Percentiles rank a stretch among this genome's conserved stretches.
These are phyloP conservation scores for Epizoanthus rinbou DNA, from an alignment of 92 coral and sea anemone genomes.

Conservation along the genomic window DNA sequence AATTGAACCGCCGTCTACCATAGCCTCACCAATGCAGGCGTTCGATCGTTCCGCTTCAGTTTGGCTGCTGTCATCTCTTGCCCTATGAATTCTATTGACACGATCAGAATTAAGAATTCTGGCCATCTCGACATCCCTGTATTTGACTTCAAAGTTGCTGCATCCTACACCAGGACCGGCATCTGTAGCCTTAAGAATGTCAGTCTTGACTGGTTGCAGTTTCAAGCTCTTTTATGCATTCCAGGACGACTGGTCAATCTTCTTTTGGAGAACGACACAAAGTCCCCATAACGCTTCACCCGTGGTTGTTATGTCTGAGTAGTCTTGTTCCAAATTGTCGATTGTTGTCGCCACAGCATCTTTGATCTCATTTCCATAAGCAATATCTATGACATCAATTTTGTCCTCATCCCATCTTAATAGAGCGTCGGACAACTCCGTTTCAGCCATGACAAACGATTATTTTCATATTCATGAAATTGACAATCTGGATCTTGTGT, in stretches of 20 bases:
- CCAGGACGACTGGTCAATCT: constrained; percentile 44
- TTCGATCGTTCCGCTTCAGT: constrained; percentile 68
- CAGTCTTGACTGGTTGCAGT: constrained; percentile 48
- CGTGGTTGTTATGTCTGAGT: constrained; percentile 33
- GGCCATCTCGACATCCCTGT: constrained; percentile 60
- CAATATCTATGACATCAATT: constrained; percentile 31
- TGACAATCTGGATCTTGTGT: constrained; percentile 45
- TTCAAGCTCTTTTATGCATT: constrained; percentile 23
- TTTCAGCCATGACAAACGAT: constrained; percentile 46
- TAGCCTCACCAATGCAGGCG: constrained; percentile 61
- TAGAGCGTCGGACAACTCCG: constrained; percentile 45
- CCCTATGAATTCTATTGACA: constrained; percentile 48
- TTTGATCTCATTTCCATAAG: constrained; percentile 54
- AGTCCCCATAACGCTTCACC: constrained; percentile 45
- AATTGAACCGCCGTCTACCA: constrained; percentile 55
- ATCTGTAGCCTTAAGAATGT: constrained; percentile 49
- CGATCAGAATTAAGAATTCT: constrained; percentile 62
- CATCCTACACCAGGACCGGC: constrained; percentile 66
- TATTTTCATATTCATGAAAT: constrained; percentile 51
- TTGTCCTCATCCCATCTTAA: constrained; percentile 60
- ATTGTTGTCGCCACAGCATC: constrained; percentile 30
- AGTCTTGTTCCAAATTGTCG: constrained; percentile 40
- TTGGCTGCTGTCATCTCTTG: constrained; percentile 58
- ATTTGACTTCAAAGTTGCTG: constrained; percentile 42
- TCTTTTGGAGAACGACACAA: constrained; percentile 38